Percentiles rank a stretch among this genome's conserved stretches.
phyloP scores from a whole-genome alignment of 2,888 invertebrate species.

The Seira musarum region DNA sequence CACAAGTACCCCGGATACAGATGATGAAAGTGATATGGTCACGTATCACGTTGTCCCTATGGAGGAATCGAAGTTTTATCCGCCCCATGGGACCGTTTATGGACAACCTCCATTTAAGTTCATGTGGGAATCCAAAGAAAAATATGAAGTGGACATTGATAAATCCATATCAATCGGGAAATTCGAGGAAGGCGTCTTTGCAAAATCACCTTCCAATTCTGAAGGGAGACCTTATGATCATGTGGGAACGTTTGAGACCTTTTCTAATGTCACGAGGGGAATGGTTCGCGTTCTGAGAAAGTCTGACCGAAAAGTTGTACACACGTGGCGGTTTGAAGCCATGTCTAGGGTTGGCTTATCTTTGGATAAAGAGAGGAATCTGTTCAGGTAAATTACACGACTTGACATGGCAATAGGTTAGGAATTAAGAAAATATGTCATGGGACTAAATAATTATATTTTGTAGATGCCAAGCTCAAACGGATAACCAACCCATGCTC shows the following conservation, averaged over 20 bases:
- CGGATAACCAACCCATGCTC: constrained; percentile 50
- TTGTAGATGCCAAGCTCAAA: constrained; percentile 54
- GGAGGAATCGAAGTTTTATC: constrained; percentile 50
- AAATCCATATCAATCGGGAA: constrained; percentile 47
- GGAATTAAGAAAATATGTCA: too few species aligned
- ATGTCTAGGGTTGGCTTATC: constrained; percentile 32
- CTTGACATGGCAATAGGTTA: too few species aligned
- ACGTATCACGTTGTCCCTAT: constrained; percentile 44
- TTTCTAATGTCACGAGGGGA: constrained; percentile 46
- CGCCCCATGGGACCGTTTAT: constrained; percentile 45
- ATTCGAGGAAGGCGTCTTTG: constrained; percentile 58
- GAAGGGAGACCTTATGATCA: constrained; percentile 51
- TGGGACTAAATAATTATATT: too few species aligned
- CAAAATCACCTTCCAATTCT: too few species aligned
- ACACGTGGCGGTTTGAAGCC: constrained; percentile 50
- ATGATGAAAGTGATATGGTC: constrained; percentile 60
- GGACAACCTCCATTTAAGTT: constrained; percentile 61
- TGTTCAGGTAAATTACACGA: too few species aligned
- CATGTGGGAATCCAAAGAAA: constrained; percentile 61
- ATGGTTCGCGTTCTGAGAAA: constrained; percentile 42
- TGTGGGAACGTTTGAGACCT: constrained; percentile 57
- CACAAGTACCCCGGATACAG: constrained; percentile 55
- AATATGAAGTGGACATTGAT: constrained; percentile 47
- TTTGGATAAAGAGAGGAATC: constrained; percentile 58
- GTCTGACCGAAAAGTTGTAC: constrained; percentile 54